Evolutionary conservation across 2,888 invertebrate species (phyloP).

Genomic region (Polydrusus pterygomalis): DNA sequence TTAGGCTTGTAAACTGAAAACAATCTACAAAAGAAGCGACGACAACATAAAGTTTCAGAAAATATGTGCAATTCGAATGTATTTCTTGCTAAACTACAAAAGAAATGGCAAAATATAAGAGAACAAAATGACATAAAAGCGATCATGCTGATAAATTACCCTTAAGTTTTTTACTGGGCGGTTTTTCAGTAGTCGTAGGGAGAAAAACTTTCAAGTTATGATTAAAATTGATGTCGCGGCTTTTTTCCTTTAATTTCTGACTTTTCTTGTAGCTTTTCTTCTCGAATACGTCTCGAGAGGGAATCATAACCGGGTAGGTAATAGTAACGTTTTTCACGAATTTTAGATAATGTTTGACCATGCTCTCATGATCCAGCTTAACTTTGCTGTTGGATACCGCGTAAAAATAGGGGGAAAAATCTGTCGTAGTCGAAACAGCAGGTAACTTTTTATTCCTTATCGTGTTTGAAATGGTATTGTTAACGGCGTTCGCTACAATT

Average conservation of each 20-base stretch:
- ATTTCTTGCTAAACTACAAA: slow-evolving; percentile 56
- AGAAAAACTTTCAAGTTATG: slow-evolving; percentile 68
- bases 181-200: slow-evolving; percentile 64
- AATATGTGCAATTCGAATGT: slow-evolving; percentile 4
- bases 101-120: slow-evolving; percentile 61
- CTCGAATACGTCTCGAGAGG: slow-evolving; percentile 67
- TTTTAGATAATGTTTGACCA: slow-evolving; percentile 59
- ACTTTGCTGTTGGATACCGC: slow-evolving; percentile 67
- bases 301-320: slow-evolving; percentile 83
- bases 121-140: slow-evolving; percentile 63
- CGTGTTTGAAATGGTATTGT: slow-evolving; percentile 58
- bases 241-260: slow-evolving; percentile 72
- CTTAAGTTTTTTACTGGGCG: slow-evolving; percentile 57
- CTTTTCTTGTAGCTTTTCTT: slow-evolving; percentile 68
- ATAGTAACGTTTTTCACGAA: slow-evolving; percentile 71
- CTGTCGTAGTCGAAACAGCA: slow-evolving; percentile 59
- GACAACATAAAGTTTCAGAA: slow-evolving; percentile 13
- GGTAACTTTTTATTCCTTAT: slow-evolving; percentile 59
- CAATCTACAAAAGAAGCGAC: slow-evolving; percentile 32
- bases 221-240: slow-evolving; percentile 71
- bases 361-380: slow-evolving; percentile 65
- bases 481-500: slow-evolving; percentile 53
- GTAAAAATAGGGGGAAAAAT: slow-evolving; percentile 67
- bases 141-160: slow-evolving; percentile 58
- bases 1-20: slow-evolving; percentile 23